Conservation (phyloP, 1,140 invertebrate species). For the Eriosoma lanigerum region DNA sequence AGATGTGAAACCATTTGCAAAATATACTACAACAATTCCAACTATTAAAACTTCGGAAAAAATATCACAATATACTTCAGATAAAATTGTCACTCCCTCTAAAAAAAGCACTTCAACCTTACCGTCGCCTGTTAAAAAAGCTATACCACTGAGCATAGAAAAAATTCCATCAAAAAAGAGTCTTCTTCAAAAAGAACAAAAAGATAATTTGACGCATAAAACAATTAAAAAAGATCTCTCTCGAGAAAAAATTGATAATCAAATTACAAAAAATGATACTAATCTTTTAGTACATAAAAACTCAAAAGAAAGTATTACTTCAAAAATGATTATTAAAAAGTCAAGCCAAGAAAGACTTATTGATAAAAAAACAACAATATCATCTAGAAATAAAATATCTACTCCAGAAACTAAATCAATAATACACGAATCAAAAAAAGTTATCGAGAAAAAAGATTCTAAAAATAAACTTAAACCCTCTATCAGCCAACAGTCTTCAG, state of each 20-base stretch:
- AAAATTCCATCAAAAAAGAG: slow-evolving; percentile 34
- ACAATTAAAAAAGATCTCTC: slow-evolving; percentile 40
- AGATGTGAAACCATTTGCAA: background rate
- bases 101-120: slow-evolving; percentile 18
- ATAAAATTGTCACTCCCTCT: slow-evolving; percentile 10
- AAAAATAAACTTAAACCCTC: slow-evolving; percentile 11
- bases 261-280: slow-evolving; percentile 18
- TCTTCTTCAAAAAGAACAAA: slow-evolving; percentile 8
- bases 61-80: background rate
- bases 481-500: slow-evolving; percentile 21
- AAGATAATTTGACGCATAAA: slow-evolving; percentile 7
- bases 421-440: background rate
- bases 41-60: background rate
- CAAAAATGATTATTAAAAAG: slow-evolving; percentile 18
- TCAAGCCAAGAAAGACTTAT: slow-evolving; percentile 16
- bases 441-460: slow-evolving; percentile 28
- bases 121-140: slow-evolving; percentile 32
- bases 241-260: slow-evolving; percentile 38
- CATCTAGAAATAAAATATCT: slow-evolving; percentile 5
- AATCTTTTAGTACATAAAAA: slow-evolving; percentile 25
- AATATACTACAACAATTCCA: background rate
- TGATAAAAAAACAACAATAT: slow-evolving; percentile 15
- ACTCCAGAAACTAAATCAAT: background rate
- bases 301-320: slow-evolving; percentile 23
- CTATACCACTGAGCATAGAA: slow-evolving; percentile 19